These are phyloP conservation scores for Siphlonurus alternatus DNA, from an alignment of 2,888 invertebrate species.

Conservation along the genomic window DNA sequence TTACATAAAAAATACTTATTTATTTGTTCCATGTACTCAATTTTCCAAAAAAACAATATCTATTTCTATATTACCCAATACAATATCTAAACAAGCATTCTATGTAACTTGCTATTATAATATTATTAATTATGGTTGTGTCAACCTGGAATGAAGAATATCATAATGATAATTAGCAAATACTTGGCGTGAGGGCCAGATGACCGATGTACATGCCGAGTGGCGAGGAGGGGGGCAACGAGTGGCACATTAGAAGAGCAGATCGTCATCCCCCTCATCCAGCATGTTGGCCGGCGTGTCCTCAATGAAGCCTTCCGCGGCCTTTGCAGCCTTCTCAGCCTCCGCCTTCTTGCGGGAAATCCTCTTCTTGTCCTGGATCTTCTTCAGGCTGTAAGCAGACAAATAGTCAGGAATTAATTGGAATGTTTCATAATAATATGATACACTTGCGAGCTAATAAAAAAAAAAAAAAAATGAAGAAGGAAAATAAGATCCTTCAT, in stretches of 20 bases:
- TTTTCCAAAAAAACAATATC: too few species aligned
- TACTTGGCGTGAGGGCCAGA: too few species aligned
- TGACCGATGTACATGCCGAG: too few species aligned
- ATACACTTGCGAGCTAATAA: background rate
- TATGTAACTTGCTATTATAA: too few species aligned
- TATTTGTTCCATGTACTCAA: too few species aligned
- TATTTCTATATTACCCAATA: too few species aligned
- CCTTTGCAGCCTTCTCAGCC: conserved; percentile 30
- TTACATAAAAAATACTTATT: too few species aligned
- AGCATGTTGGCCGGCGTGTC: conserved; percentile 40
- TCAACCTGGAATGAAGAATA: background rate
- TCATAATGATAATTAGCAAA: background rate
- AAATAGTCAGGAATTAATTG: background rate
- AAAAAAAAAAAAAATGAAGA: conserved; percentile 6
- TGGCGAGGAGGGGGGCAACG: too few species aligned
- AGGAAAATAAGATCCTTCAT: too few species aligned
- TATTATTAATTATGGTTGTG: background rate
- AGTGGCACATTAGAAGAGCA: conserved; percentile 83
- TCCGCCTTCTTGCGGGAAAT: conserved; percentile 58
- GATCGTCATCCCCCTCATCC: conserved; percentile 78
- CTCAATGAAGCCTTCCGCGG: conserved; percentile 29
- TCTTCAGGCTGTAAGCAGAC: conserved; percentile 46
- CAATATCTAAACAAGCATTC: too few species aligned
- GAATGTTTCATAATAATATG: background rate
- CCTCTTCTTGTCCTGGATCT: conserved; percentile 93